phyloP scores from a whole-genome alignment of 1,140 invertebrate genomes.

The Neodiprion virginianus region DNA sequence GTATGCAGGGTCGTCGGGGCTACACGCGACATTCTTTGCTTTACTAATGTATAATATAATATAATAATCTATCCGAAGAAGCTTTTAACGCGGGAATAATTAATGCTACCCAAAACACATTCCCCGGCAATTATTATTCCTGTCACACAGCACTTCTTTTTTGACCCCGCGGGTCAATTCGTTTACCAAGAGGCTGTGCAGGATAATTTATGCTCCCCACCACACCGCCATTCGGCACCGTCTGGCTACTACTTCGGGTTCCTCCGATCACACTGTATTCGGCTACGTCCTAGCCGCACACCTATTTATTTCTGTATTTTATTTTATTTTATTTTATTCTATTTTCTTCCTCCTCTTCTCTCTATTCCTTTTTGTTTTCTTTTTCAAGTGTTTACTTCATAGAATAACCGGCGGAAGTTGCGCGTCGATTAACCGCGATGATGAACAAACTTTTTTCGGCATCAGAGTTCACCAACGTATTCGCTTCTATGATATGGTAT shows the following conservation, averaged over 20 bases:
- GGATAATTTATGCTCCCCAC: constrained; percentile 39
- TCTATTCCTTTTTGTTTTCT: too few species aligned
- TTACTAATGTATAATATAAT: neutral
- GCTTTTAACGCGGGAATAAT: constrained; percentile 34
- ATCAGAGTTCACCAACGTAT: too few species aligned
- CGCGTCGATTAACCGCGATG: too few species aligned
- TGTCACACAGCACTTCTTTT: constrained; percentile 33
- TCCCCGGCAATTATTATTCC: constrained; percentile 32
- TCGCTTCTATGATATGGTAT: too few species aligned
- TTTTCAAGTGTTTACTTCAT: too few species aligned
- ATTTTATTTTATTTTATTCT: constrained; percentile 3
- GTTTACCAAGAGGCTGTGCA: constrained; percentile 35
- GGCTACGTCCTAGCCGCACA: too few species aligned
- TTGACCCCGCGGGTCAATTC: constrained; percentile 43
- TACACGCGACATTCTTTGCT: neutral
- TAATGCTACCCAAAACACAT: constrained; percentile 26
- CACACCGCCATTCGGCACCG: neutral
- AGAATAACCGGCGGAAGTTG: too few species aligned
- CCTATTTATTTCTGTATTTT: constrained; percentile 16
- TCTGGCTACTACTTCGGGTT: neutral
- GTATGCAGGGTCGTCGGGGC: neutral
- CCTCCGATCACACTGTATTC: constrained; percentile 12
- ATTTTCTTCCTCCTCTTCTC: neutral
- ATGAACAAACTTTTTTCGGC: too few species aligned
- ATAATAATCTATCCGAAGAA: constrained; percentile 19